Evolutionary conservation across 2,888 invertebrate species (phyloP).

Genomic region (Campoletis raptor): DNA sequence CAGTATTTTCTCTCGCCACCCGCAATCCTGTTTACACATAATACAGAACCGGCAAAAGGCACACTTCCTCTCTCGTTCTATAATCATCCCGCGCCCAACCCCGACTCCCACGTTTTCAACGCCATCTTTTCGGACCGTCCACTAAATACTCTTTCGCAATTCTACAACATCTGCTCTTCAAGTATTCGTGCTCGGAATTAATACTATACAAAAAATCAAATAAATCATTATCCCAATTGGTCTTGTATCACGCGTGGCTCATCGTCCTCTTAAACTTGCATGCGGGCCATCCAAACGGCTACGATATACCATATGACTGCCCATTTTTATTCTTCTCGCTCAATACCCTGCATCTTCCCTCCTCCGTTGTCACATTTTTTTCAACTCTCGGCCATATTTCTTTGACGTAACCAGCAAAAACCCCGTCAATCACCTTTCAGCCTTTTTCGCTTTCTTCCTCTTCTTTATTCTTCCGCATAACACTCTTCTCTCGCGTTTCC

Average conservation of each 20-base stretch:
- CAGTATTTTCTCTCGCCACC: conserved; percentile 47
- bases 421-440: conserved; percentile 63
- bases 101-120: conserved; percentile 41
- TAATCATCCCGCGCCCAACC: conserved; percentile 29
- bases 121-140: conserved; percentile 14
- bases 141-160: conserved; percentile 22
- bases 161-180: not conserved
- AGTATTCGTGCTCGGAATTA: not conserved
- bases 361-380: conserved; percentile 11
- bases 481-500: conserved; percentile 34
- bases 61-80: conserved; percentile 8
- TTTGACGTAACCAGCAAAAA: conserved; percentile 61
- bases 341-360: conserved; percentile 22
- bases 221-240: not conserved
- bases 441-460: conserved; percentile 11
- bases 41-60: conserved; percentile 46
- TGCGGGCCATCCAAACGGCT: not conserved
- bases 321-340: conserved; percentile 47
- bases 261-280: not conserved
- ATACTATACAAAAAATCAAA: not conserved
- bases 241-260: not conserved
- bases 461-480: conserved; percentile 7
- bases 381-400: conserved; percentile 28
- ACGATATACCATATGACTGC: conserved; percentile 63
- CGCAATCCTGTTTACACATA: conserved; percentile 68